A percentile compares a stretch with the other conserved stretches of the same genome.
These are phyloP conservation scores for Limosa lapponica DNA, from an alignment of 2,797 vertebrate species.

Conservation along the genomic window DNA sequence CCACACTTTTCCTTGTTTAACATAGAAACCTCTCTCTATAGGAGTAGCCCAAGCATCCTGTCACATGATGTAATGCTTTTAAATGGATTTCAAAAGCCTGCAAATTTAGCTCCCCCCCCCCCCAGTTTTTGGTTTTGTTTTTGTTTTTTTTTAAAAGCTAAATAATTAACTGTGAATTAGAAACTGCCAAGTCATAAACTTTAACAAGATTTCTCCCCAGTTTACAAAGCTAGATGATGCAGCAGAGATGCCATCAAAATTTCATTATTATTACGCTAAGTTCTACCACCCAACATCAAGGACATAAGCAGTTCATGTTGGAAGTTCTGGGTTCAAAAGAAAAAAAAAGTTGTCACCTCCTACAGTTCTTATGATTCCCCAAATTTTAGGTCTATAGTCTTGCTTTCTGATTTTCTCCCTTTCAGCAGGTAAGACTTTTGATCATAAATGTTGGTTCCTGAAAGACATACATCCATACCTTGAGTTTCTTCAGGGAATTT, in stretches of 20 bases:
- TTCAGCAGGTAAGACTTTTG: background rate
- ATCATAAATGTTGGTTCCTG: background rate
- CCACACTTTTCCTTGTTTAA: background rate
- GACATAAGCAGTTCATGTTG: background rate
- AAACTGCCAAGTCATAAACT: background rate
- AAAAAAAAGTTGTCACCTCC: background rate
- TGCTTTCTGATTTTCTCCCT: background rate
- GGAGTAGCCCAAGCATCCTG: background rate
- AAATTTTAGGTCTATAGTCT: background rate
- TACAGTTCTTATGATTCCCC: background rate
- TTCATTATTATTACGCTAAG: background rate
- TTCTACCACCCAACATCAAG: background rate
- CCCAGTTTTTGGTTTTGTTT: background rate
- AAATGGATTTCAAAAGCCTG: background rate
- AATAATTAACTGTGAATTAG: background rate
- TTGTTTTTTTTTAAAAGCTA: background rate
- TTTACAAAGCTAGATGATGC: background rate
- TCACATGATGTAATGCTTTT: background rate
- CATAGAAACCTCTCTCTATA: background rate
- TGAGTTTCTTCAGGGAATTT: background rate
- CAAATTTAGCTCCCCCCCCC: background rate
- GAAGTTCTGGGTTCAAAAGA: background rate
- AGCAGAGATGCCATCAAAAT: background rate
- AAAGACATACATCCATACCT: background rate
- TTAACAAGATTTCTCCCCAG: accelerated